These are phyloP conservation scores for Lepidochitona cinerea DNA, from an alignment of 2,888 invertebrate species.

Conservation along the genomic window DNA sequence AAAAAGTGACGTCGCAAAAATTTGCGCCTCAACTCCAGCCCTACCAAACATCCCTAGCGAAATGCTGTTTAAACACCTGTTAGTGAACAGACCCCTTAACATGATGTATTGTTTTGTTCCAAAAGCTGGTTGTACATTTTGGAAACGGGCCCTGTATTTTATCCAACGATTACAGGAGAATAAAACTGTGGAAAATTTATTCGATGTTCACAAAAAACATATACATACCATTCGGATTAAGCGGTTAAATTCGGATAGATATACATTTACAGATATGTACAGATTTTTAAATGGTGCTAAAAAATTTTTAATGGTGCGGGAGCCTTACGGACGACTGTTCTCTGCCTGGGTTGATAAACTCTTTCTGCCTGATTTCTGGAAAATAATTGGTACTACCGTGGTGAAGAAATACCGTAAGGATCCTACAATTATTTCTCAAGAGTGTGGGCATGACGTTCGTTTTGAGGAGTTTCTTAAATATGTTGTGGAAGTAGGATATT, in stretches of 20 bases:
- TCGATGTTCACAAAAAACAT: background rate
- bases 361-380: conserved; percentile 48
- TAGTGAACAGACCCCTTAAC: background rate
- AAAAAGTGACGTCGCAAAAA: background rate
- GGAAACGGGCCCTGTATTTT: conserved; percentile 37
- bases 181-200: background rate
- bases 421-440: background rate
- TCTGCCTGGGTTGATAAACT: conserved; percentile 50
- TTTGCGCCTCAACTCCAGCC: background rate
- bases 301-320: conserved; percentile 32
- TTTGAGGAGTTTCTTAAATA: conserved; percentile 38
- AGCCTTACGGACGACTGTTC: conserved; percentile 47
- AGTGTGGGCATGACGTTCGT: conserved; percentile 46
- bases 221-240: background rate
- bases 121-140: conserved; percentile 49
- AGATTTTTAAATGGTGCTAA: background rate
- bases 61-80: background rate
- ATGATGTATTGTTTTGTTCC: conserved; percentile 34
- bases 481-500: conserved; percentile 17
- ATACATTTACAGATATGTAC: background rate
- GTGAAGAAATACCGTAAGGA: conserved; percentile 12
- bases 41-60: background rate
- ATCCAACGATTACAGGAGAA: background rate
- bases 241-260: background rate
- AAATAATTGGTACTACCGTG: conserved; percentile 28